Evolutionary conservation across 1,140 invertebrate species (phyloP).

Genomic region (Bilobella aurantiaca): DNA sequence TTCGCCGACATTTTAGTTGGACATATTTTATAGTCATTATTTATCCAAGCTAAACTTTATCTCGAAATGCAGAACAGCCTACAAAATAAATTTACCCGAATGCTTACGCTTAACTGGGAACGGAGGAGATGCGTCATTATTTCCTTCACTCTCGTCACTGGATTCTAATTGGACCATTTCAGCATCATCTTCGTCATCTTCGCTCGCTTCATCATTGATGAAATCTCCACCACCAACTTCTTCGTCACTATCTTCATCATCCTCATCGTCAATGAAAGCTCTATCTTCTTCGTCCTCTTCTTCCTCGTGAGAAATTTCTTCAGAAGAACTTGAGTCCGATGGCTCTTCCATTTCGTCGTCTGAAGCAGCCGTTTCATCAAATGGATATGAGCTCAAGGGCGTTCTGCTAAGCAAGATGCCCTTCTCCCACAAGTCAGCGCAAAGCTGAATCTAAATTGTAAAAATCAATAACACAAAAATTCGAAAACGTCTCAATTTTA

Average conservation of each 20-base stretch:
- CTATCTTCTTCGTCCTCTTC: slow-evolving; percentile 6
- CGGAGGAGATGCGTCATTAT: neutral
- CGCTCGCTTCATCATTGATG: neutral
- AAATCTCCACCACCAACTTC: slow-evolving; percentile 2
- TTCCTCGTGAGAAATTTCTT: slow-evolving; percentile 9
- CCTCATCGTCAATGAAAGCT: neutral
- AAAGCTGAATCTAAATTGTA: slow-evolving; percentile 45
- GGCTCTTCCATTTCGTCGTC: slow-evolving; percentile 13
- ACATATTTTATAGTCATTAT: too few species aligned
- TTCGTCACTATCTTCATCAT: slow-evolving; percentile 2
- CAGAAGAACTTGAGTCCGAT: neutral
- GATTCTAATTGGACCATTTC: slow-evolving; percentile 4
- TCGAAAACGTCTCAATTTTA: slow-evolving; percentile 28
- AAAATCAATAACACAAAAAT: neutral
- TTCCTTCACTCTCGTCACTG: neutral
- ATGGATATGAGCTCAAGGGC: neutral
- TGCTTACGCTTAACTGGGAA: neutral
- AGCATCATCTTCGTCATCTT: neutral
- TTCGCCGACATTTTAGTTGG: slow-evolving; percentile 76
- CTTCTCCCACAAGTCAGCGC: slow-evolving; percentile 58
- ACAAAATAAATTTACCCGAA: neutral
- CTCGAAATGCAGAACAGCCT: neutral
- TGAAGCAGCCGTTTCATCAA: slow-evolving; percentile 11
- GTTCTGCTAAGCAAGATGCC: slow-evolving; percentile 35
- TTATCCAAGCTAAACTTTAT: too few species aligned